A percentile compares a stretch with the other conserved stretches of the same genome.
These are phyloP conservation scores for Hippoglossus hippoglossus DNA, from an alignment of 2,797 vertebrate genomes.

Conservation along the genomic window DNA sequence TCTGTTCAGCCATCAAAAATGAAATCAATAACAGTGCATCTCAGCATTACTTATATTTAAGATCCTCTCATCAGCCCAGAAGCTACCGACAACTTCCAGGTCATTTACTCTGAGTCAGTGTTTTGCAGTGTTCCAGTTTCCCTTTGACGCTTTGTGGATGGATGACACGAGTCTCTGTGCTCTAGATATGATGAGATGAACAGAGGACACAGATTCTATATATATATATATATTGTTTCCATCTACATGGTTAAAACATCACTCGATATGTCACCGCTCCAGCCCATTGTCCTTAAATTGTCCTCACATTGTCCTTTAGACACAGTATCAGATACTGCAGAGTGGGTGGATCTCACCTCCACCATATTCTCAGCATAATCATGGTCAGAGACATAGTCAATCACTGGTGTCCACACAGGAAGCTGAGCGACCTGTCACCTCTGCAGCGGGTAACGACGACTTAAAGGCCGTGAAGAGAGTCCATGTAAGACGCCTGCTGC, in stretches of 20 bases:
- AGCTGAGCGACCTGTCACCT: constrained; percentile 52
- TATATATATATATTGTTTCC: no score
- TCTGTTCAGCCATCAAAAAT: no score
- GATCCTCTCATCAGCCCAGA: constrained; percentile 3
- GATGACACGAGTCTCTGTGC: constrained; percentile 5
- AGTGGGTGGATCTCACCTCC: constrained; percentile 1
- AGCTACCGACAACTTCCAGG: constrained; percentile 27
- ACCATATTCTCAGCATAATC: not conserved
- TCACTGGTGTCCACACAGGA: constrained; percentile 80
- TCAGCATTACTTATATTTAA: no score
- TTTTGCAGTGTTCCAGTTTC: constrained; percentile 7
- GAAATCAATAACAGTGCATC: no score
- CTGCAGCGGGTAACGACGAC: constrained; percentile 63
- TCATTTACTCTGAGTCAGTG: constrained; percentile 11
- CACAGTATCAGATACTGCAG: constrained; percentile 1
- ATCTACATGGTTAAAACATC: no score
- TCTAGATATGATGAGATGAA: not conserved
- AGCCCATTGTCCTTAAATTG: no score
- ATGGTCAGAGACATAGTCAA: constrained; percentile 31
- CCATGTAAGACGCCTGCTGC: constrained; percentile 79
- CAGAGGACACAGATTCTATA: not conserved
- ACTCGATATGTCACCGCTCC: no score
- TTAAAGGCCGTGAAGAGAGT: constrained; percentile 71
- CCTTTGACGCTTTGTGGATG: constrained; percentile 11
- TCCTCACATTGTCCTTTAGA: no score